phyloP scores from a whole-genome alignment of 53 echinoderm and acorn worm species.

The Glandiceps talaboti region DNA sequence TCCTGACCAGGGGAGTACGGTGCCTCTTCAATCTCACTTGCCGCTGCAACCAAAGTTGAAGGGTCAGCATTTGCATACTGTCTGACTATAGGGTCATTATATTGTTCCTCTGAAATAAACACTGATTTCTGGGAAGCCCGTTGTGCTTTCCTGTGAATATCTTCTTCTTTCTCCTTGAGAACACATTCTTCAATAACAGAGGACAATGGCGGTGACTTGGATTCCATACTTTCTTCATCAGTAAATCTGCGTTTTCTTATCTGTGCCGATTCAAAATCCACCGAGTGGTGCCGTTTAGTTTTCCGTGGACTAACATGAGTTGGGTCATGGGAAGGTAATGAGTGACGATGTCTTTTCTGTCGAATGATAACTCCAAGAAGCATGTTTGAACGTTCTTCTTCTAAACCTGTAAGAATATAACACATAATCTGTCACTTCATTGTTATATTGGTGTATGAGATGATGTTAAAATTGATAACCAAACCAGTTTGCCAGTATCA shows the following conservation, averaged over 20 bases:
- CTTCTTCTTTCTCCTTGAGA: neutral
- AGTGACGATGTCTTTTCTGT: constrained; percentile 48
- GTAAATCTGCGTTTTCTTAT: neutral
- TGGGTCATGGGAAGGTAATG: neutral
- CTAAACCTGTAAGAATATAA: constrained; percentile 73
- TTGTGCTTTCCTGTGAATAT: neutral
- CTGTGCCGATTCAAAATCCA: neutral
- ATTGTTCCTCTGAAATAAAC: constrained; percentile 46
- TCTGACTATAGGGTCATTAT: constrained; percentile 74
- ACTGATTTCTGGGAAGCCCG: neutral
- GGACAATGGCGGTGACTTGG: neutral
- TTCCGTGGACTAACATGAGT: neutral
- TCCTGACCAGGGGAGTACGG: constrained; percentile 14
- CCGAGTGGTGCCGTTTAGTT: neutral
- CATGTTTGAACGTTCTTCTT: constrained; percentile 64
- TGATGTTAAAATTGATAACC: too few species aligned
- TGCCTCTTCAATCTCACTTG: neutral
- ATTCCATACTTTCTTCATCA: neutral
- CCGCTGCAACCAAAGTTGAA: constrained; percentile 35
- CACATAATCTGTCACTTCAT: too few species aligned
- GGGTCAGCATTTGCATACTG: constrained; percentile 89
- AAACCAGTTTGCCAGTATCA: too few species aligned
- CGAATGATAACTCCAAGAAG: constrained; percentile 67
- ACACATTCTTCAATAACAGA: neutral
- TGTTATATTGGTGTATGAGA: too few species aligned